These are phyloP conservation scores for Lytechinus variegatus DNA, from an alignment of 35 echinoderm and acorn worm genomes.

Conservation along the genomic window DNA sequence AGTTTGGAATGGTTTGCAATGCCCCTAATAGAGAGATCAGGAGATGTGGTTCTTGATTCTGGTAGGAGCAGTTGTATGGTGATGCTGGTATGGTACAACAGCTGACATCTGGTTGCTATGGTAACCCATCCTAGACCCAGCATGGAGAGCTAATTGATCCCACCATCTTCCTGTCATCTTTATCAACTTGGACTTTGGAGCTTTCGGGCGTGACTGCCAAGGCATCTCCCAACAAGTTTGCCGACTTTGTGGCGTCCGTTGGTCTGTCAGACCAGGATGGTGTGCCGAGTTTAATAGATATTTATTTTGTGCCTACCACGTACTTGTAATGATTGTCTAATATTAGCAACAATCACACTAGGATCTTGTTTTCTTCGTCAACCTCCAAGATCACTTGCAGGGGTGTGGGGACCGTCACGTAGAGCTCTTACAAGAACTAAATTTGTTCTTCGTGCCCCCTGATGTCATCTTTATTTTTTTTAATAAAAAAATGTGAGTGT, in stretches of 20 bases:
- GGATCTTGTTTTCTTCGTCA: background rate
- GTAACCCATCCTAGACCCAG: conserved; percentile 3
- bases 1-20: background rate
- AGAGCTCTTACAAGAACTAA: background rate
- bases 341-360: background rate
- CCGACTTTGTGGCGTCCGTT: background rate
- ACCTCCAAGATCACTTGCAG: background rate
- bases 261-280: background rate
- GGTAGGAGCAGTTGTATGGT: background rate
- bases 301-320: background rate
- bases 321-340: background rate
- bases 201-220: background rate
- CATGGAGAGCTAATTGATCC: conserved; percentile 40
- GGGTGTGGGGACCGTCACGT: background rate
- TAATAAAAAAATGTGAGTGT: conserved; percentile 28
- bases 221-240: background rate
- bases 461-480: background rate
- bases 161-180: background rate
- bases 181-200: conserved; percentile 10
- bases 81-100: background rate
- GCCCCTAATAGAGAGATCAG: background rate
- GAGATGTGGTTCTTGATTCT: background rate
- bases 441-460: background rate
- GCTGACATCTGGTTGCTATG: conserved; percentile 23
- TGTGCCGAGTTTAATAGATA: background rate